A percentile compares a stretch with the other conserved stretches of the same genome.
Conservation (phyloP, 2,113 vertebrate genomes). For the Scartelaos histophorus region DNA sequence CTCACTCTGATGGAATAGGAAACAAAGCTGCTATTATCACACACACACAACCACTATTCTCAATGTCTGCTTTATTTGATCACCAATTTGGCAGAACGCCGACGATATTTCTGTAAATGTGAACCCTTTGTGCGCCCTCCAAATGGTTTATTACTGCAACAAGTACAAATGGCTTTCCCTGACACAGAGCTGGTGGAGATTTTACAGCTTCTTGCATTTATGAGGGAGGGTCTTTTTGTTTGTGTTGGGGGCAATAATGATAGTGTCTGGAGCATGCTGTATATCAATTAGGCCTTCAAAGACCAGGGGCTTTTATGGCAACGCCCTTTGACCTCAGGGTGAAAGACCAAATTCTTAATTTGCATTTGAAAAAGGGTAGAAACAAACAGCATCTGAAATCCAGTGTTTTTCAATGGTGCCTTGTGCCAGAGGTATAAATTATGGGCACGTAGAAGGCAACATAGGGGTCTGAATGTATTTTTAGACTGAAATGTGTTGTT, state of each 20-base stretch:
- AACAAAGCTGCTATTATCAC: slow-evolving; percentile 53
- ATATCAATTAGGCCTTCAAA: slow-evolving; percentile 78
- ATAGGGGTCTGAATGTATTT: too few species aligned
- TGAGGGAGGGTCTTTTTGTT: slow-evolving; percentile 48
- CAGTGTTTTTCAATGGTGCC: slow-evolving; percentile 4
- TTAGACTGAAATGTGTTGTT: background rate
- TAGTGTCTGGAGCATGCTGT: slow-evolving; percentile 65
- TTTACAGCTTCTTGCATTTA: slow-evolving; percentile 45
- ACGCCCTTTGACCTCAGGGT: slow-evolving; percentile 68
- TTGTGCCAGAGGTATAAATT: background rate
- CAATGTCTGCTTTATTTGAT: slow-evolving; percentile 55
- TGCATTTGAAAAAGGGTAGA: slow-evolving; percentile 61
- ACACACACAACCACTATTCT: slow-evolving; percentile 54
- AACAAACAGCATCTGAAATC: slow-evolving; percentile 39
- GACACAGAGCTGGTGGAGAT: slow-evolving; percentile 28
- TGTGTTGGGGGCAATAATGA: slow-evolving; percentile 54
- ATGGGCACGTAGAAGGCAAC: background rate
- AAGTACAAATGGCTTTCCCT: slow-evolving; percentile 54
- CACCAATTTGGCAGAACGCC: slow-evolving; percentile 48
- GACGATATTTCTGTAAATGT: slow-evolving; percentile 60
- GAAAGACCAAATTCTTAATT: slow-evolving; percentile 65
- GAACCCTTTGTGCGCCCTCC: slow-evolving; percentile 43
- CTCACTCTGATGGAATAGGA: slow-evolving; percentile 36
- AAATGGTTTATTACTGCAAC: slow-evolving; percentile 54
- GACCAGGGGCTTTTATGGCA: slow-evolving; percentile 64